Conservation (phyloP, 2,888 invertebrate genomes). For the Lumbricus terrestris region DNA sequence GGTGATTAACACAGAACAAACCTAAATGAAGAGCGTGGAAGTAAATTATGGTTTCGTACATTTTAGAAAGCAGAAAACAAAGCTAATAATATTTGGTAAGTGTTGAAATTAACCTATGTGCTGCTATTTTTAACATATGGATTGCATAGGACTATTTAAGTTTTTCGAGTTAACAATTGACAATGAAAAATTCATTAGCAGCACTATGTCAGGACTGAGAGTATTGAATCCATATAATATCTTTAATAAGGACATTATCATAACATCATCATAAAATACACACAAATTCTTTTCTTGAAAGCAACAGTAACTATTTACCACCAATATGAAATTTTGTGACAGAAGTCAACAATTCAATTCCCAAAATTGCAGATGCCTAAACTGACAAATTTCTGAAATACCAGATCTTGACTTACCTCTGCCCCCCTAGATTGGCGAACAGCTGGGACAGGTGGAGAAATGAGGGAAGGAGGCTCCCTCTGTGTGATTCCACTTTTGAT, state of each 20-base stretch:
- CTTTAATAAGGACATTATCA: not conserved
- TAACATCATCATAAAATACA: not conserved
- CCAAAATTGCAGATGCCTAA: not conserved
- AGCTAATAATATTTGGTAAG: not conserved
- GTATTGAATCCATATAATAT: not conserved
- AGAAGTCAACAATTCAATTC: not conserved
- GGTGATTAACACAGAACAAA: not conserved
- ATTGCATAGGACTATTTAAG: not conserved
- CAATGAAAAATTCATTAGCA: no score
- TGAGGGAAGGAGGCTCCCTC: not conserved
- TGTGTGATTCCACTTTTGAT: slow-evolving; percentile 5
- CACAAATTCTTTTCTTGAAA: not conserved
- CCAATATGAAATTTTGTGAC: not conserved
- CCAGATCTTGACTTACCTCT: not conserved
- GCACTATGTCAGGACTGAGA: no score
- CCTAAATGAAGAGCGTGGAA: not conserved
- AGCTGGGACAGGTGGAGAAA: not conserved
- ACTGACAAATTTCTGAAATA: not conserved
- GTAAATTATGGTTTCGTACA: no score
- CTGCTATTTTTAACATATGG: not conserved
- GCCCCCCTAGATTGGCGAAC: slow-evolving; percentile 3
- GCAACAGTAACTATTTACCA: not conserved
- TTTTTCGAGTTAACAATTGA: no score
- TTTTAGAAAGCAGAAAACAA: not conserved
- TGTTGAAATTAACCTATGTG: not conserved